Evolutionary conservation across 2,113 vertebrate genomes (phyloP).

Genomic region (Epinephelus cyanopodus): DNA sequence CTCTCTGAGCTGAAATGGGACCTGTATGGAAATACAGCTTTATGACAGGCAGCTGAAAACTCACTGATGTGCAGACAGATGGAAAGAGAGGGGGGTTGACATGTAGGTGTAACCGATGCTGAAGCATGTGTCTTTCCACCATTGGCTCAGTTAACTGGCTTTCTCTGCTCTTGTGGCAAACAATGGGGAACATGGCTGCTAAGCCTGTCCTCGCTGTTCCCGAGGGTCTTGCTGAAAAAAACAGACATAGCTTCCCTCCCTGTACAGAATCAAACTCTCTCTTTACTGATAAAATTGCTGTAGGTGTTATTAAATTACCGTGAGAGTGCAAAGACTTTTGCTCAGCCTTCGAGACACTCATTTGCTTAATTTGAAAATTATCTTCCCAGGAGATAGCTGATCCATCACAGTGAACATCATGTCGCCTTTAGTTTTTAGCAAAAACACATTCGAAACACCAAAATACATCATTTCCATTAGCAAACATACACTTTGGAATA

Average conservation of each 20-base stretch:
- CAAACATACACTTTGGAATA: not conserved
- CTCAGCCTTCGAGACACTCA: not conserved
- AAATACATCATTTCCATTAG: too few species aligned
- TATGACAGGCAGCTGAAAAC: constrained; percentile 3
- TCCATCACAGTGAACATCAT: not conserved
- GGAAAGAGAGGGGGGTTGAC: not conserved
- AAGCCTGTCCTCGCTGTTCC: constrained; percentile 8
- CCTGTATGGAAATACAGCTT: not conserved
- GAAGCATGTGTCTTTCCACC: too few species aligned
- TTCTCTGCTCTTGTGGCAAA: constrained; percentile 33
- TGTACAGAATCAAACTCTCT: not conserved
- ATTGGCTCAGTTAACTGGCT: too few species aligned
- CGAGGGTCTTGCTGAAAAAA: not conserved
- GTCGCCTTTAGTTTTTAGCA: not conserved
- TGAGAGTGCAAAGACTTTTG: not conserved
- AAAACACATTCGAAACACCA: too few species aligned
- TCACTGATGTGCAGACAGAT: constrained; percentile 28
- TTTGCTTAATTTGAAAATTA: constrained; percentile 1
- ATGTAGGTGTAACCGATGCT: too few species aligned
- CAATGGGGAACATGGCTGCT: not conserved
- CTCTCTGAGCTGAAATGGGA: not conserved
- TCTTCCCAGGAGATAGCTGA: not conserved
- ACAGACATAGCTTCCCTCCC: not conserved
- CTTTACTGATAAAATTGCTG: not conserved
- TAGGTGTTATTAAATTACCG: not conserved